These are phyloP conservation scores for Volucella inflata DNA, from an alignment of 2,888 invertebrate species.

Conservation along the genomic window DNA sequence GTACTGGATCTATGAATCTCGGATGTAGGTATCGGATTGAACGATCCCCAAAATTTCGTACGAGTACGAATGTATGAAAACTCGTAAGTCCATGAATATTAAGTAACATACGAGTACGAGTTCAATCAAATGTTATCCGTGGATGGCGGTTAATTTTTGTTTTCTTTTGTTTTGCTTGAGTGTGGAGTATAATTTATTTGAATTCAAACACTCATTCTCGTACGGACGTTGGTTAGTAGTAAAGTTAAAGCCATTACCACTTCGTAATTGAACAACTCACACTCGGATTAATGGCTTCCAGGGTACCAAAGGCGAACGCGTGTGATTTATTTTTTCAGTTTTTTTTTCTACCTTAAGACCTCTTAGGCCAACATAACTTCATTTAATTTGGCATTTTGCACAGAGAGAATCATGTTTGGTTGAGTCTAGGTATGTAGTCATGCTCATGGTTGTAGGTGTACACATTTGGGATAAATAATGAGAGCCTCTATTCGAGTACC, in stretches of 20 bases:
- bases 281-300: conserved; percentile 54
- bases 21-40: conserved; percentile 16
- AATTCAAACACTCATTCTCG: background rate
- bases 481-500: background rate
- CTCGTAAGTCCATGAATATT: conserved; percentile 43
- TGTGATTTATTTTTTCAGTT: conserved; percentile 28
- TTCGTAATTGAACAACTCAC: conserved; percentile 56
- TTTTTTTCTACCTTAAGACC: conserved; percentile 8
- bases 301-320: conserved; percentile 55
- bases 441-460: conserved; percentile 26
- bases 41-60: conserved; percentile 43
- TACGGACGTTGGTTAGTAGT: conserved; percentile 36
- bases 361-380: conserved; percentile 46
- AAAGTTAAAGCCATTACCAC: conserved; percentile 42
- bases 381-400: conserved; percentile 59
- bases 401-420: conserved; percentile 26
- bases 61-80: background rate
- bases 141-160: conserved; percentile 9
- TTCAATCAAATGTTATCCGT: conserved; percentile 62
- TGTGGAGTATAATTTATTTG: conserved; percentile 42
- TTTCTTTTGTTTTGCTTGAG: background rate
- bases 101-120: conserved; percentile 41
- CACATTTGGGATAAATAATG: conserved; percentile 24
- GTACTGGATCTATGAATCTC: background rate
- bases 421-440: conserved; percentile 7